Evolutionary conservation across 2,888 invertebrate species (phyloP).

Genomic region (Trisateles emortualis): DNA sequence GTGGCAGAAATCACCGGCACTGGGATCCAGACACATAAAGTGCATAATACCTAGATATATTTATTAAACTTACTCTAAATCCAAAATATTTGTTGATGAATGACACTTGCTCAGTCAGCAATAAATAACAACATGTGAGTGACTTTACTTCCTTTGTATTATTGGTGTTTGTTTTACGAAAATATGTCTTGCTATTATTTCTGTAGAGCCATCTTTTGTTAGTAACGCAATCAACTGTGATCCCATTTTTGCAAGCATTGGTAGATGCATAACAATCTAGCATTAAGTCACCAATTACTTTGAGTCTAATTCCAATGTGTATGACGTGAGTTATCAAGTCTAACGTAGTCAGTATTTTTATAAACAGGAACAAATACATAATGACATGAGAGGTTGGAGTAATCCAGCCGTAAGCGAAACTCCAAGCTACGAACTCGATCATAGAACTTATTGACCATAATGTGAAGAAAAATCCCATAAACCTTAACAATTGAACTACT

Average conservation of each 20-base stretch:
- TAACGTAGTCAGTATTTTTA: slow-evolving; percentile 69
- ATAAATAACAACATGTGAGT: slow-evolving; percentile 67
- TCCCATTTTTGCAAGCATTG: slow-evolving; percentile 32
- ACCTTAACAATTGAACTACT: slow-evolving; percentile 52
- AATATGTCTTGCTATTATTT: slow-evolving; percentile 12
- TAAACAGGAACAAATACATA: slow-evolving; percentile 61
- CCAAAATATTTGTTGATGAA: slow-evolving; percentile 75
- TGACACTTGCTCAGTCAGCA: slow-evolving; percentile 67
- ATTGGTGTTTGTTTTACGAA: slow-evolving; percentile 18
- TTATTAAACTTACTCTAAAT: slow-evolving; percentile 62
- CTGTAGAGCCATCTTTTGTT: slow-evolving; percentile 60
- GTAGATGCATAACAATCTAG: slow-evolving; percentile 49
- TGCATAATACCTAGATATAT: background rate
- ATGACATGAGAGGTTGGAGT: slow-evolving; percentile 54
- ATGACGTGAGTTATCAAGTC: slow-evolving; percentile 67
- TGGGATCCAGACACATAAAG: background rate
- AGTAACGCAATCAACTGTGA: slow-evolving; percentile 45
- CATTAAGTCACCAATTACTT: slow-evolving; percentile 58
- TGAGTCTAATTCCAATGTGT: slow-evolving; percentile 65
- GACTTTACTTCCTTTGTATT: slow-evolving; percentile 51
- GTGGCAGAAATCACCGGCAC: background rate
- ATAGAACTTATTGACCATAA: slow-evolving; percentile 59
- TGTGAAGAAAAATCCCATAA: slow-evolving; percentile 48
- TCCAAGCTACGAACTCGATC: slow-evolving; percentile 66
- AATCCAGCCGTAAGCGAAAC: slow-evolving; percentile 52